Evolutionary conservation across 2,888 invertebrate genomes (phyloP).

Genomic region (Calephelis perditalis): DNA sequence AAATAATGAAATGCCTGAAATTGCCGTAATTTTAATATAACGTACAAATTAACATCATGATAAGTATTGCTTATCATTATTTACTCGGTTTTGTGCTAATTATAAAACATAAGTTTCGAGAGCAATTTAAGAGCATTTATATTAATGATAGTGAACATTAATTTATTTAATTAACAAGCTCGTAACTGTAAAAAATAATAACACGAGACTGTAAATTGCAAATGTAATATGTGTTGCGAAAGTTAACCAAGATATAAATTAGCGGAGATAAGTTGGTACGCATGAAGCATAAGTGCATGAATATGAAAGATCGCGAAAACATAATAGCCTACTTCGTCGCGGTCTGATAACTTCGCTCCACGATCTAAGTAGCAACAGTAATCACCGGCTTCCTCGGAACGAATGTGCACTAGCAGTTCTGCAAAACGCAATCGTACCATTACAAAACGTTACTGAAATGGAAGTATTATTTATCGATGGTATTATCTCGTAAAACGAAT

Average conservation of each 20-base stretch:
- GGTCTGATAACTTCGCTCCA: slow-evolving; percentile 53
- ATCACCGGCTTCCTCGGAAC: slow-evolving; percentile 49
- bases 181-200: slow-evolving; percentile 7
- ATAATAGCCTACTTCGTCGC: slow-evolving; percentile 52
- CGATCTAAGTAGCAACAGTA: slow-evolving; percentile 45
- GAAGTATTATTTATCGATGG: slow-evolving; percentile 60
- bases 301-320: slow-evolving; percentile 49
- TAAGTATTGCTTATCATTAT: background rate
- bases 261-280: slow-evolving; percentile 42
- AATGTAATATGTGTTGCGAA: slow-evolving; percentile 11
- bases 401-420: slow-evolving; percentile 33
- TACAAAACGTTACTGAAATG: slow-evolving; percentile 50
- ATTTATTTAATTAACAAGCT: slow-evolving; percentile 8
- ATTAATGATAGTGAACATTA: background rate
- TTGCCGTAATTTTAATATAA: too few relatives aligned
- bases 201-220: slow-evolving; percentile 1
- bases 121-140: background rate
- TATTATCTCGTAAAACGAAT: slow-evolving; percentile 72
- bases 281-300: slow-evolving; percentile 13
- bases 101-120: background rate
- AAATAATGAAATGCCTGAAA: too few relatives aligned
- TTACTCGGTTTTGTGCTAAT: background rate
- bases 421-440: slow-evolving; percentile 26
- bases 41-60: too few relatives aligned
- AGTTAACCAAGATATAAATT: slow-evolving; percentile 9